These are phyloP conservation scores for Thereva nobilitata DNA, from an alignment of 2,888 invertebrate species.

Conservation along the genomic window DNA sequence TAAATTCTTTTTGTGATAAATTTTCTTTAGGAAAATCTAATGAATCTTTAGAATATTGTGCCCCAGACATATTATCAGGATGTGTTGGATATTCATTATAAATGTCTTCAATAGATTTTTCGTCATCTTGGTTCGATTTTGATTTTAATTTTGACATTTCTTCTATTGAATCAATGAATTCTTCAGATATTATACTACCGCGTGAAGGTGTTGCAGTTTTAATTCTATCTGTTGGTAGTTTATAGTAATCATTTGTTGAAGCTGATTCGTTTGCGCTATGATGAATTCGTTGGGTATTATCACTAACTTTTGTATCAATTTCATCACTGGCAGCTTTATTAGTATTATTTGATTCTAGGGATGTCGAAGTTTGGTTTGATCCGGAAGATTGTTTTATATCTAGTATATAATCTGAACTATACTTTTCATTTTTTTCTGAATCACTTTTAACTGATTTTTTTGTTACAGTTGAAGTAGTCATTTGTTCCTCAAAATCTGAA, in stretches of 20 bases:
- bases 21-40: slow-evolving; percentile 23
- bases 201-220: slow-evolving; percentile 9
- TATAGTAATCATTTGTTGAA: background rate
- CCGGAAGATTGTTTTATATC: too few relatives aligned
- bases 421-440: background rate
- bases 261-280: background rate
- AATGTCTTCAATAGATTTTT: background rate
- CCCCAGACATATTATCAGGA: slow-evolving; percentile 5
- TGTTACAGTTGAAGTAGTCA: background rate
- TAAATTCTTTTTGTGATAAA: slow-evolving; percentile 35
- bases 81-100: slow-evolving; percentile 7
- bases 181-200: slow-evolving; percentile 9
- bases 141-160: slow-evolving; percentile 30
- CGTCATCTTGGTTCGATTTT: background rate
- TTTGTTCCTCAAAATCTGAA: slow-evolving; percentile 39
- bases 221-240: background rate
- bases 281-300: background rate
- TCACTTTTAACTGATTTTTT: background rate
- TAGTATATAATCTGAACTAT: too few relatives aligned
- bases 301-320: background rate
- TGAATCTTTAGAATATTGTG: slow-evolving; percentile 7
- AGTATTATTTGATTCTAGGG: too few relatives aligned
- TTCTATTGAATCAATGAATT: slow-evolving; percentile 39
- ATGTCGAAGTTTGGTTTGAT: too few relatives aligned
- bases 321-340: background rate